Evolutionary conservation across 2,888 invertebrate species (phyloP), one percentile per base, ranked within the genome.

Genomic region (Cheiracanthium punctorium): DNA sequence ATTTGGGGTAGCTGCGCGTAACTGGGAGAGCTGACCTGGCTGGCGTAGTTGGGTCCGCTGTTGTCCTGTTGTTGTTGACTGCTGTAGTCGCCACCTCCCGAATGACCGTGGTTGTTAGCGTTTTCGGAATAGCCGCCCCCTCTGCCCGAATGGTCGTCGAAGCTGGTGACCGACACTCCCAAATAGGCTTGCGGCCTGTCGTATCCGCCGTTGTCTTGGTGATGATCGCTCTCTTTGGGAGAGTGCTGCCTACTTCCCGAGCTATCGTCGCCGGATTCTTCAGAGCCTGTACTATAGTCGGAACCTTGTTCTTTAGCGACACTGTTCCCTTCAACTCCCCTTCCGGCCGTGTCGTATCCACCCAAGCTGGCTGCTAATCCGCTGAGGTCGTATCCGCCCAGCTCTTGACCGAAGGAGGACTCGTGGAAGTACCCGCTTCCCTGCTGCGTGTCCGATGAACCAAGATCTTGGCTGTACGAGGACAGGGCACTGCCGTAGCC

Each of bases 151-250:
- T 87, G 77, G 32, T 80, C 85, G 24, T 86, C 71, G 37, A 64
- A 86, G 52, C 43, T 75, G 5, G 74, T 85, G 12, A 85, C 64
- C 10, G 85, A 85, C 20, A 85, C 74, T 28, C 85, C 85, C 24
- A 85, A 2, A 64, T 80, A 85, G 5, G 67, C 69, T n/a, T n/a
- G n/a, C 73, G 33, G 85, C 8, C 28, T 5, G 29, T n/a, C 12
- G 24, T 72, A 48, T 24, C 48, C 48, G 4, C 5, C 17, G 2
- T 30, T 14, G 7, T 10, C 17, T 10, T 58, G 58, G 2, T 20
- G 2, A 67, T 30, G 10, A 14, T 30, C 30, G 7, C 43, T 28
- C 28, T 43, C 72, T 71, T 48, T 48, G 2, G 8, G 48, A 14
- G 10, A 48, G n/a, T n/a, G n/a, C n/a, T n/a, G n/a, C n/a, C n/a